Conservation (phyloP, 2,113 vertebrate species). For the Thalassarche chlororhynchos region DNA sequence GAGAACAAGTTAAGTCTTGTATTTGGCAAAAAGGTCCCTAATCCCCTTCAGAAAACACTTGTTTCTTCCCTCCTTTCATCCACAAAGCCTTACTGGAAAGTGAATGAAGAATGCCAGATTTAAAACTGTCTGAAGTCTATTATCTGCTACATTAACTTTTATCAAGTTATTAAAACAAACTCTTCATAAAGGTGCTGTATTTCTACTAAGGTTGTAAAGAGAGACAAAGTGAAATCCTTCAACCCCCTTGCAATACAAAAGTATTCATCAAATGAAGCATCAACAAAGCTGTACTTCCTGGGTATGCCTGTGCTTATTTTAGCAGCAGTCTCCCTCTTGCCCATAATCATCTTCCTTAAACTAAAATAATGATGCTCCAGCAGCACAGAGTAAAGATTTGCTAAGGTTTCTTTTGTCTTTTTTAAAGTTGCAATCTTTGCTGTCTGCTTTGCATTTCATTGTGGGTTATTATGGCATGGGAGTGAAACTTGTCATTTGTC, state of each 20-base stretch:
- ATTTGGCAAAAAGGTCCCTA: background rate
- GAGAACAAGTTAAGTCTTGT: background rate
- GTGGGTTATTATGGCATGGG: conserved; percentile 33
- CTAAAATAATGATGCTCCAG: background rate
- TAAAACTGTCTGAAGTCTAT: background rate
- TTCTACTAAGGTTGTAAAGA: background rate
- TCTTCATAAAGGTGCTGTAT: background rate
- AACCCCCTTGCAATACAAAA: background rate
- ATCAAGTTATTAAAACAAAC: conserved; percentile 39
- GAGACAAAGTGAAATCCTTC: background rate
- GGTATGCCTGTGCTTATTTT: background rate
- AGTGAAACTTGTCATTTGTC: conserved; percentile 30
- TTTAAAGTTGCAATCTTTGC: background rate
- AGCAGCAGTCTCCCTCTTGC: background rate
- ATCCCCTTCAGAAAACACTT: background rate
- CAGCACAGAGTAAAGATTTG: background rate
- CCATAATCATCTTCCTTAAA: background rate
- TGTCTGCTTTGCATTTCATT: conserved; percentile 42
- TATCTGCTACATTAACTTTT: conserved; percentile 30
- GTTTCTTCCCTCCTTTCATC: background rate
- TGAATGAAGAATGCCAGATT: background rate
- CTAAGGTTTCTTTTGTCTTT: background rate
- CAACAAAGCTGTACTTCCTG: background rate
- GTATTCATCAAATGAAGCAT: background rate
- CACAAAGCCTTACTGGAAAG: background rate